phyloP scores from a whole-genome alignment of 2,113 vertebrate species.

The Galeopterus variegatus region DNA sequence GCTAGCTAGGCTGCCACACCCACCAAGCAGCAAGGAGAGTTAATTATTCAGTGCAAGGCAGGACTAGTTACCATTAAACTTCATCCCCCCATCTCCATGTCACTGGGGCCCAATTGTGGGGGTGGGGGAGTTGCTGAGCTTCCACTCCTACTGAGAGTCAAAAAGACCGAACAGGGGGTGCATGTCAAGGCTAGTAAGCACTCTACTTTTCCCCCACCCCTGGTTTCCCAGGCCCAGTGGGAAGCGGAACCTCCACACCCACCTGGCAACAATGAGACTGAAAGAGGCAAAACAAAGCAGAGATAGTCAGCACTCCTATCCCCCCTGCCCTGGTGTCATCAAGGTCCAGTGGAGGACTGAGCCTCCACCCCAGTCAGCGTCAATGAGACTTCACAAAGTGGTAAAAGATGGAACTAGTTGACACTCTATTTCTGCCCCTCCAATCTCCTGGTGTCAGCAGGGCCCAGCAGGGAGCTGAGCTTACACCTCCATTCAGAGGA shows the following conservation, averaged over 20 bases:
- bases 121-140: not conserved
- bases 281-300: not conserved
- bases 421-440: not conserved
- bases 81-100: slow-evolving; percentile 3
- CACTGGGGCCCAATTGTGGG: not conserved
- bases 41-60: not conserved
- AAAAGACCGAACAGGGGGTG: not conserved
- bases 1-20: not conserved
- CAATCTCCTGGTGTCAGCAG: not conserved
- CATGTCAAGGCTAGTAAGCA: not conserved
- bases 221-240: not conserved
- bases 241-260: not conserved
- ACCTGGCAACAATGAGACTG: not conserved
- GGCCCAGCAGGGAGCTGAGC: not conserved
- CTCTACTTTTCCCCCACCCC: not conserved
- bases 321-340: not conserved
- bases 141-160: not conserved
- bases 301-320: not conserved
- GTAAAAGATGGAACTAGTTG: slow-evolving; percentile 1
- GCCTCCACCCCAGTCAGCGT: not conserved
- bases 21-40: not conserved
- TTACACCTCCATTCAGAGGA: not conserved
- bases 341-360: not conserved
- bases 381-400: not conserved
- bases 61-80: not conserved